Evolutionary conservation across 2,888 invertebrate species (phyloP).

Genomic region (Leucoptera coffeella): DNA sequence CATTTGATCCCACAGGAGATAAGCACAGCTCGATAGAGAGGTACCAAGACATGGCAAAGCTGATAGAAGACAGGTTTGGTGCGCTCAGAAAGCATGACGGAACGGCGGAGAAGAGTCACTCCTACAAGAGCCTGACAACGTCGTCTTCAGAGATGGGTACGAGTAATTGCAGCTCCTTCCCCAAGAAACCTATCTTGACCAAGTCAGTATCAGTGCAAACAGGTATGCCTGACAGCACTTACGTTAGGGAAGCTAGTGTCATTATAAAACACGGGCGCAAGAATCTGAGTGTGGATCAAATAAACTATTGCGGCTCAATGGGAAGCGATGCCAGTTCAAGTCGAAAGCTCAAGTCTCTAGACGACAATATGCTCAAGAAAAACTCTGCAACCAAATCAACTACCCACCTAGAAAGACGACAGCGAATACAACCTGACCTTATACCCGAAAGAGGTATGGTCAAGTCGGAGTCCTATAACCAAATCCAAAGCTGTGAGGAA

Average conservation of each 20-base stretch:
- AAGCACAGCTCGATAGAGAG: slow-evolving; percentile 65
- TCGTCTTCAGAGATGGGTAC: slow-evolving; percentile 51
- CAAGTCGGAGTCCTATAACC: slow-evolving; percentile 44
- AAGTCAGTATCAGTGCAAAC: slow-evolving; percentile 49
- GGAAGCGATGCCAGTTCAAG: slow-evolving; percentile 45
- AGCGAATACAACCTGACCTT: slow-evolving; percentile 45
- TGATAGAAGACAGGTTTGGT: slow-evolving; percentile 63
- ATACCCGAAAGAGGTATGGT: slow-evolving; percentile 45
- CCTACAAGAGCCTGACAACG: slow-evolving; percentile 44
- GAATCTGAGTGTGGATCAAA: slow-evolving; percentile 45
- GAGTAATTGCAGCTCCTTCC: slow-evolving; percentile 41
- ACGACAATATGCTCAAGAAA: slow-evolving; percentile 45
- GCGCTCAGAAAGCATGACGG: slow-evolving; percentile 34
- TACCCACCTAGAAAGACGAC: slow-evolving; percentile 38
- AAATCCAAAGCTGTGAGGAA: slow-evolving; percentile 48
- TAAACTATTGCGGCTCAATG: slow-evolving; percentile 47
- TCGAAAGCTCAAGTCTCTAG: slow-evolving; percentile 38
- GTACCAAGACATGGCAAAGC: slow-evolving; percentile 66
- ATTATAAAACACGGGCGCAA: slow-evolving; percentile 43
- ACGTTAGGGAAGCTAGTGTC: slow-evolving; percentile 30
- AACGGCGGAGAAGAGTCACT: slow-evolving; percentile 43
- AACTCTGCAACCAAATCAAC: slow-evolving; percentile 38
- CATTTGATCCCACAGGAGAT: slow-evolving; percentile 55
- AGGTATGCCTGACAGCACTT: slow-evolving; percentile 40
- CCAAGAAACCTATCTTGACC: slow-evolving; percentile 40